A percentile compares a stretch with the other conserved stretches of the same genome.
These are phyloP conservation scores for Strigamia crassipes DNA, from an alignment of 2,888 invertebrate genomes.

Conservation along the genomic window DNA sequence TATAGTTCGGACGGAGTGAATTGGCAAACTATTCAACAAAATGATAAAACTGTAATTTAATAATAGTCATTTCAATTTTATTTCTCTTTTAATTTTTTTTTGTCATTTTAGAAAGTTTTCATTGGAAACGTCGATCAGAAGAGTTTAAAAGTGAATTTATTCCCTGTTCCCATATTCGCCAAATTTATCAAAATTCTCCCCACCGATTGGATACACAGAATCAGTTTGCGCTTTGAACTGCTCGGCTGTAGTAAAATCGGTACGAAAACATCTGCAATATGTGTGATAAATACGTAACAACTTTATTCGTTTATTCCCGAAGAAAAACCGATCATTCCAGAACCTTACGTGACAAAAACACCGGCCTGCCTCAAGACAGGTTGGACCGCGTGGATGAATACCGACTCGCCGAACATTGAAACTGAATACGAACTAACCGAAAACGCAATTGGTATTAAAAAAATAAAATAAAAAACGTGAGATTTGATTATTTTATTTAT, in stretches of 20 bases:
- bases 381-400: slow-evolving; percentile 55
- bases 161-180: slow-evolving; percentile 55
- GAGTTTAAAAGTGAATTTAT: slow-evolving; percentile 55
- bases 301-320: no score
- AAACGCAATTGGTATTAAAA: slow-evolving; percentile 50
- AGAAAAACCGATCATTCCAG: not conserved
- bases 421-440: slow-evolving; percentile 45
- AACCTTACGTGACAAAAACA: slow-evolving; percentile 1
- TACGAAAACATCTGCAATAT: slow-evolving; percentile 46
- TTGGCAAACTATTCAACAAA: slow-evolving; percentile 53
- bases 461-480: no score
- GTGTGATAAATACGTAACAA: no score
- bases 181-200: slow-evolving; percentile 57
- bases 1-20: slow-evolving; percentile 56
- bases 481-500: no score
- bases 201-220: slow-evolving; percentile 53
- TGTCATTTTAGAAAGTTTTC: slow-evolving; percentile 54
- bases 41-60: slow-evolving; percentile 48
- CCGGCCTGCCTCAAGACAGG: slow-evolving; percentile 51
- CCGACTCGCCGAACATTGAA: slow-evolving; percentile 52
- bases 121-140: slow-evolving; percentile 56
- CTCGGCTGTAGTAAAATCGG: slow-evolving; percentile 56
- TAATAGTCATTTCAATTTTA: not conserved
- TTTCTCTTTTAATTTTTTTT: not conserved
- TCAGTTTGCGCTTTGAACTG: slow-evolving; percentile 57